Base-by-base conservation (phyloP, 2,797 vertebrate species). In the Moxostoma hubbsi region DNA sequence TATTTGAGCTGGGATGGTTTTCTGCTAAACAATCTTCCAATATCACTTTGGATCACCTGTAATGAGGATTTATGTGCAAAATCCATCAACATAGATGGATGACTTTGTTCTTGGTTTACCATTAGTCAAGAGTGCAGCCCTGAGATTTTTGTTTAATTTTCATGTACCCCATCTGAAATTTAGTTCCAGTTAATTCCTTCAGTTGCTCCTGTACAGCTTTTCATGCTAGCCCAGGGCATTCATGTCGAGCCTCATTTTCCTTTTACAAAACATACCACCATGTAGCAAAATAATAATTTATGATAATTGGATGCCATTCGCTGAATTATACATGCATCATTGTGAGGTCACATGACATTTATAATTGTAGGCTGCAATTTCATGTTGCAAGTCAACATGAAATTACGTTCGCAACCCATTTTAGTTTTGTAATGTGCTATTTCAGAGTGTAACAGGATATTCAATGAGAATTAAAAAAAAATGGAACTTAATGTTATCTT, bases 71-170 rank as follows among this genome's bases (percentile, higher is more conserved):
- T 72, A 62, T 73, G 64, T 64, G 43, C 57, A 47, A 75, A 71
- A 64, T 76, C n/a, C 59, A 11, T 75, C 65, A 75, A 70, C 80
- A 57, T 47, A 78, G 68, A 82, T 77, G 64, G 77, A 83, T 75
- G 83, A 78, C 83, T 80, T 82, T 75, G 81, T 76, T 64, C 18
- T 72, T 73, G 43, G 62, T 72, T 71, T 58, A 46, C 43, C 16
- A 77, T 62, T 77, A 73, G 50, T 79, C 50, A 73, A 66, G 79
- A 69, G 45, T 55, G 66, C 79, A 79, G 81, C 81, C 53, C 58
- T 59, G 43, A 13, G 6, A 67, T 81, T 82, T 43, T 50, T 57
- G n/a, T 53, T 57, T 80, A 51, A 63, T 62, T 73, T 73, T 69
- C 55, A 16, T 67, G 24, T 66, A 45, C 47, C 77, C 47, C 50